A percentile compares a stretch with the other conserved stretches of the same genome.
phyloP scores from a whole-genome alignment of 2,113 vertebrate genomes.

The Aythya baeri region DNA sequence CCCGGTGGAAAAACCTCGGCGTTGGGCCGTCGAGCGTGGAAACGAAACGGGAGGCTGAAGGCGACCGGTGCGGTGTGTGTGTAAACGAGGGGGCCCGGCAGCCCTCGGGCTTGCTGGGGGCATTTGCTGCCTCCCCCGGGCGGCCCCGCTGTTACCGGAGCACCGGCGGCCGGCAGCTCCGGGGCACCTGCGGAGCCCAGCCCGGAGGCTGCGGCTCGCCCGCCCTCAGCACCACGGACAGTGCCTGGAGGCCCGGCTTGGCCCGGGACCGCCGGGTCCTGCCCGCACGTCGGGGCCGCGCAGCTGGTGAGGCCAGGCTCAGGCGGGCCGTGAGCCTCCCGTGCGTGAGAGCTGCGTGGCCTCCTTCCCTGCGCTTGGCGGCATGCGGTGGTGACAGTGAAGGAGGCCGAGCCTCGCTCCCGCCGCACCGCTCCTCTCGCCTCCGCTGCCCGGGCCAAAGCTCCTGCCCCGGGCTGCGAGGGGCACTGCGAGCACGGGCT shows the following conservation, averaged over 20 bases:
- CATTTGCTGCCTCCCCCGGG: fast-evolving
- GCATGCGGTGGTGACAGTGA: background rate
- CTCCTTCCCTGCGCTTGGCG: background rate
- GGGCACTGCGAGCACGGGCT: background rate
- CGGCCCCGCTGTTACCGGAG: background rate
- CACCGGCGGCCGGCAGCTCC: too few relatives aligned
- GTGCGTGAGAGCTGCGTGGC: background rate
- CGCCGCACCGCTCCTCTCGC: background rate
- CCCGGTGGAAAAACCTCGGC: background rate
- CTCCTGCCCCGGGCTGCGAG: background rate
- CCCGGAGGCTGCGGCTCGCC: background rate
- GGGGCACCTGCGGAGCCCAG: too few relatives aligned
- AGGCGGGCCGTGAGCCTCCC: too few relatives aligned
- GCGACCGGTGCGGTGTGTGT: background rate
- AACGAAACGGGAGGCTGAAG: background rate
- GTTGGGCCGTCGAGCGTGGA: background rate
- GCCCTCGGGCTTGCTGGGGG: background rate
- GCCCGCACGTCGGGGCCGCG: too few relatives aligned
- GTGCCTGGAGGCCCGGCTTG: background rate
- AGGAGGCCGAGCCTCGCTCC: background rate
- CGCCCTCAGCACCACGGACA: slow-evolving; percentile 45
- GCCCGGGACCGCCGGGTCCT: background rate
- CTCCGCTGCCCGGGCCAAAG: background rate
- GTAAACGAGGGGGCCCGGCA: background rate
- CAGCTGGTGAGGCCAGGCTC: background rate